Evolutionary conservation across 1,140 invertebrate species (phyloP), one percentile per base, ranked within the genome.

Genomic region (Neomicropteryx cornuta): DNA sequence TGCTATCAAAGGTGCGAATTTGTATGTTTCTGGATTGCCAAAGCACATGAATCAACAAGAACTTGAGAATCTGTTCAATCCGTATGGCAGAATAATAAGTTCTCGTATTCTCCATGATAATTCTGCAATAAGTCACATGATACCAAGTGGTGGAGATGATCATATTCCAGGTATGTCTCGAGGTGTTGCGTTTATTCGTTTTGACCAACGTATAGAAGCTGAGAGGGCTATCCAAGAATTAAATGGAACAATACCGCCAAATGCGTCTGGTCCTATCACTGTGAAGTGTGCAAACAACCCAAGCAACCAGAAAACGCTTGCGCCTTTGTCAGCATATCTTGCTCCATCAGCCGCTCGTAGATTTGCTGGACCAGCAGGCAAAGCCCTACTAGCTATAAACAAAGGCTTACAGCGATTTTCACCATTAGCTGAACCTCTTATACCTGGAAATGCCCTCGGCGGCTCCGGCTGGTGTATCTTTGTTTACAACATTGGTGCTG

Each of bases 401-500:
- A 87, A 86, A 77, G 83, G 82, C 68, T 75, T 87, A 65, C 82
- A 84, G 71, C 81, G 83, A 79, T 87, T 80, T 58, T 88, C 85
- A 41, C 86, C 86, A 27, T 59, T 87, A 50, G 81, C 83, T 44
- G 81, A 83, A 46, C 78, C 82, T 10, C 72, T 87, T 47, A 73
- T 87, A 49, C 81, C 83, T 43, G 81, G 81, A 41, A 82, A 80
- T 53, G 75, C 76, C 23, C 72, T 80, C 57, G 77, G 76, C 34
- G 79, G 81, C 41, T 82, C 82, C 29, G 83, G 83, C 33, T 91
- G 84, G 83, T 91, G 86, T 60, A 87, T 93, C 57, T 92, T 92
- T 63, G 87, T 93, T n/a, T 91, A 90, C 68, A 93, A 93, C 61
- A 72, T 93, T 50, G 84, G 84, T 31, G 85, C 88, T 20, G 89